A percentile compares a stretch with the other conserved stretches of the same genome.
These are phyloP conservation scores for Sardinella longiceps DNA, from an alignment of 2,797 vertebrate genomes.

Conservation along the genomic window DNA sequence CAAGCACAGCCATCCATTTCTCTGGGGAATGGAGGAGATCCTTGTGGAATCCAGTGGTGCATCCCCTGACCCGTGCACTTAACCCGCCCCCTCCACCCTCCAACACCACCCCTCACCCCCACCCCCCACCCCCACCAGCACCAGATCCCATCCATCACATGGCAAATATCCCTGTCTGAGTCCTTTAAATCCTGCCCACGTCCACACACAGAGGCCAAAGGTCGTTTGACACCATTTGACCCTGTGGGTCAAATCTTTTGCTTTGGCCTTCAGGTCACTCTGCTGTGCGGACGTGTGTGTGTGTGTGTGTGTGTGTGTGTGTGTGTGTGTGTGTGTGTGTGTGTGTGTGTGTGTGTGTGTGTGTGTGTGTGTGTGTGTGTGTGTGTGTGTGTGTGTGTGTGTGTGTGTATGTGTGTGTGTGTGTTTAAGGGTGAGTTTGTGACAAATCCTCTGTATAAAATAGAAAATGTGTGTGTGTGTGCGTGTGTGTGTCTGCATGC, in stretches of 20 bases:
- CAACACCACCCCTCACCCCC: constrained; percentile 57
- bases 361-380: constrained; percentile 25
- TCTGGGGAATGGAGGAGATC: constrained; percentile 13
- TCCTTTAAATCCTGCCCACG: constrained; percentile 52
- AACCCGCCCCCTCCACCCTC: neutral
- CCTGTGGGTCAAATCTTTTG: neutral
- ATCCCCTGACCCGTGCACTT: constrained; percentile 6
- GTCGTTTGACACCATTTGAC: neutral
- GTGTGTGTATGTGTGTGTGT: neutral
- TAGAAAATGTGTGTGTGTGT: neutral
- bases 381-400: neutral
- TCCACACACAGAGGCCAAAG: neutral
- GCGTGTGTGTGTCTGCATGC: neutral
- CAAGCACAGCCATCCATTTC: neutral
- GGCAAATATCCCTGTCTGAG: constrained; percentile 56
- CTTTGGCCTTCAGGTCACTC: neutral
- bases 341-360: neutral
- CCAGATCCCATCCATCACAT: constrained; percentile 69
- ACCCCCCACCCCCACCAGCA: constrained; percentile 66
- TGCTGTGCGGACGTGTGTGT: neutral
- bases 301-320: neutral
- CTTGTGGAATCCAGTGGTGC: constrained; percentile 11
- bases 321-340: neutral
- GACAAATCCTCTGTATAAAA: too few relatives aligned
- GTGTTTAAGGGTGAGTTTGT: neutral